Evolutionary conservation across 2,113 vertebrate species (phyloP).

Genomic region (Opisthocomus hoazin): DNA sequence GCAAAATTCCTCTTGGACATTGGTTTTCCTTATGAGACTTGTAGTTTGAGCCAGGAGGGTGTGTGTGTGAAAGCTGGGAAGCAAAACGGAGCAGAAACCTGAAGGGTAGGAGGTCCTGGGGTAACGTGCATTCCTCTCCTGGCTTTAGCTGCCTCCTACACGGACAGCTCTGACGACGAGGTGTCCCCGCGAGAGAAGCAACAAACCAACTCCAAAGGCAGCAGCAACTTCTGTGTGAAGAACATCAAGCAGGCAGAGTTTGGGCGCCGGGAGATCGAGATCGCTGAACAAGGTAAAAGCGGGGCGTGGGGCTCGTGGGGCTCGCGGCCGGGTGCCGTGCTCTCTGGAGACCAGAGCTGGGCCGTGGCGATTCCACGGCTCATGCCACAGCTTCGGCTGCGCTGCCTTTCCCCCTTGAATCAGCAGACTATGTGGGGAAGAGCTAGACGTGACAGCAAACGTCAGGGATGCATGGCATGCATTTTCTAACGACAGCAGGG

Average conservation of each 20-base stretch:
- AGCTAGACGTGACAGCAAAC: rapidly evolving
- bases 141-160: constrained; percentile 86
- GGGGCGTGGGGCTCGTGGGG: background rate
- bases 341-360: background rate
- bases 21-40: background rate
- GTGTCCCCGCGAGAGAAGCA: constrained; percentile 90
- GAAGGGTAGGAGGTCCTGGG: background rate
- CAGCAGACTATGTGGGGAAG: background rate
- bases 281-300: constrained; percentile 87
- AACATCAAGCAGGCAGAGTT: constrained; percentile 96
- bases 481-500: background rate
- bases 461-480: rapidly evolving
- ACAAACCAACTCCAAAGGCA: constrained; percentile 91
- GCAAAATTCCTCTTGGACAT: background rate
- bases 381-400: background rate
- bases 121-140: background rate
- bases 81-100: background rate
- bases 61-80: background rate
- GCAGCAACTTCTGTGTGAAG: constrained; percentile 95
- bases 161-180: constrained; percentile 95
- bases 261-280: constrained; percentile 93
- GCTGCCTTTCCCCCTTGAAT: rapidly evolving
- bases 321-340: background rate
- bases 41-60: background rate
- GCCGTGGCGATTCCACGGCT: background rate